phyloP scores from a whole-genome alignment of 2,113 vertebrate species.

The Elachura formosa region DNA sequence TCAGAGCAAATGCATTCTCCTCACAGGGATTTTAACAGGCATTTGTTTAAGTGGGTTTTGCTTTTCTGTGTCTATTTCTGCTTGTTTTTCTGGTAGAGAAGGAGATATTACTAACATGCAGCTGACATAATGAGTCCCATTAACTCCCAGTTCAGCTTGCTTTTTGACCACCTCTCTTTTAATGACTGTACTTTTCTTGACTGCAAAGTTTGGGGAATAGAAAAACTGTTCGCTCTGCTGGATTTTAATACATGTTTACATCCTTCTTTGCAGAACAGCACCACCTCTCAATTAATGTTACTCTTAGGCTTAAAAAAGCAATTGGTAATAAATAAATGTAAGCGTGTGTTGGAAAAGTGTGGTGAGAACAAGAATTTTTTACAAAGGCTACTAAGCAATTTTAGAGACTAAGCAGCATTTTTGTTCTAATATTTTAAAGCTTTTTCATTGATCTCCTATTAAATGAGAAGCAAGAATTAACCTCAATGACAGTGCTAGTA shows the following conservation, averaged over 20 bases:
- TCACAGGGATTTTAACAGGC: conserved; percentile 60
- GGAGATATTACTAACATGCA: conserved; percentile 55
- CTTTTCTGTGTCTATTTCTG: conserved; percentile 63
- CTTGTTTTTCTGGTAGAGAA: conserved; percentile 56
- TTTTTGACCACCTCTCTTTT: conserved; percentile 67
- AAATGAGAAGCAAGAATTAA: conserved; percentile 76
- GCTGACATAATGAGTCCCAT: conserved; percentile 68
- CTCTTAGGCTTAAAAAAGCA: conserved; percentile 33
- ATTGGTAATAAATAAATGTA: conserved; percentile 3
- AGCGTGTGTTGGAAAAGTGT: not conserved
- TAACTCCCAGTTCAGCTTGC: conserved; percentile 65
- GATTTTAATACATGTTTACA: conserved; percentile 73
- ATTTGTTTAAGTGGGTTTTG: conserved; percentile 67
- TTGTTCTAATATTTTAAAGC: conserved; percentile 65
- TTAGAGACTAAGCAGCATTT: conserved; percentile 23
- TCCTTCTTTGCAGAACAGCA: conserved; percentile 52
- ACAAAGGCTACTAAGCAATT: conserved; percentile 7
- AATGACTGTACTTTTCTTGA: conserved; percentile 63
- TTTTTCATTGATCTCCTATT: conserved; percentile 62
- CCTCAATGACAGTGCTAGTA: conserved; percentile 82
- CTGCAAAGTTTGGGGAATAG: conserved; percentile 60
- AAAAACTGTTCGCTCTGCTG: conserved; percentile 57
- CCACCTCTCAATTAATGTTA: conserved; percentile 66
- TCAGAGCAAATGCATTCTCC: conserved; percentile 61
- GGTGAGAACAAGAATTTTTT: not conserved